A percentile compares a stretch with the other conserved stretches of the same genome.
Evolutionary conservation across 1,140 invertebrate species (phyloP).

Genomic region (Monochamus saltuarius): DNA sequence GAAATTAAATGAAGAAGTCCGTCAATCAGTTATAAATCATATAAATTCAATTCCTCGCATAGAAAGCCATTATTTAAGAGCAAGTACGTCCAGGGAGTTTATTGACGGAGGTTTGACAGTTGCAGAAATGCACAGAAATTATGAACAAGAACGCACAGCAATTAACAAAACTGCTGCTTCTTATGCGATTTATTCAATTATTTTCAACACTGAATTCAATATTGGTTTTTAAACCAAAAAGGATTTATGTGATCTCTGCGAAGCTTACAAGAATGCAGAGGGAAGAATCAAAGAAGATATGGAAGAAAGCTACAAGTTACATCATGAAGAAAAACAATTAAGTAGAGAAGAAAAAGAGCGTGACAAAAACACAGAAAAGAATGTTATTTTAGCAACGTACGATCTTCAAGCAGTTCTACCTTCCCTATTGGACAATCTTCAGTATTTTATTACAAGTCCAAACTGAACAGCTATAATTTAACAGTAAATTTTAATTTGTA

Average conservation of each 20-base stretch:
- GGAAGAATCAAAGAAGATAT: constrained; percentile 28
- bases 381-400: constrained; percentile 35
- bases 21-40: constrained; percentile 42
- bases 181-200: constrained; percentile 11
- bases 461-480: constrained; percentile 52
- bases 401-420: constrained; percentile 43
- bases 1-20: constrained; percentile 12
- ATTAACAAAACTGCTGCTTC: background rate
- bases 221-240: constrained; percentile 28
- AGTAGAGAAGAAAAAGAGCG: constrained; percentile 34
- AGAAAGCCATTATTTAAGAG: constrained; percentile 36
- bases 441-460: constrained; percentile 50
- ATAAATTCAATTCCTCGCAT: constrained; percentile 36
- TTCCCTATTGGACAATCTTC: constrained; percentile 26
- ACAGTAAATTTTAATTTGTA: constrained; percentile 34
- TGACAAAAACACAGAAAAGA: constrained; percentile 32
- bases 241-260: constrained; percentile 34
- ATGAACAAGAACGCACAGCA: constrained; percentile 18
- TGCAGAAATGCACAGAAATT: constrained; percentile 38
- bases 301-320: constrained; percentile 27
- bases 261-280: constrained; percentile 36
- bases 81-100: constrained; percentile 33
- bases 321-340: constrained; percentile 38
- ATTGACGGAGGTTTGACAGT: constrained; percentile 40
- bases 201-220: constrained; percentile 25